Base-by-base conservation (phyloP, 2,888 invertebrate genomes). In the Parapristionchus giblindavisi region DNA sequence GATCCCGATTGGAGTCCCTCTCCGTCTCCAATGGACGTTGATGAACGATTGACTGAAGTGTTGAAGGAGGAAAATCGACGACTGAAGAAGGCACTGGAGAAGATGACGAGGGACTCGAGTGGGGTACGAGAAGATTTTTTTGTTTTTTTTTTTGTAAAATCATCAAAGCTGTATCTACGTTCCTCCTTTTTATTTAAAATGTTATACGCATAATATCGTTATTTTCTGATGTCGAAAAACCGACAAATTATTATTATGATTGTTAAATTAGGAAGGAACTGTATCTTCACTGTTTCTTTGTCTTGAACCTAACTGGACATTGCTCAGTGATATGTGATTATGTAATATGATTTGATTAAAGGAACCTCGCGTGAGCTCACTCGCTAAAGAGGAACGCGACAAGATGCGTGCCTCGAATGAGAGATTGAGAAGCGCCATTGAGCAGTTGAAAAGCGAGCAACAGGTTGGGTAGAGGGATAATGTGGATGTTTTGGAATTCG, bases 1-100 rank as follows among this genome's bases (percentile, higher is more conserved):
- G 63, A 63, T 27, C 63, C 63, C 27, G 63, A 40, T 2, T 63
- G 63, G 63, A 32, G 63, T 24, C 61, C 36, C 38, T 61, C 61
- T 11, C n/a, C 61, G 8, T 61, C 61, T 11, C 38, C 61, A 24
- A 38, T 38, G 36, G 61, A 61, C 38, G 61, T 61, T n/a, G 61
- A 61, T 36, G 61, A 38, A 38, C 34, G 61, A 38, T 40, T 63
- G 0, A 34, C 40, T 2, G 40, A 38, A 8, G 63, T 63, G 4
- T 40, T 63, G 24, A 63, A 27, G 24, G 63, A 63, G 27, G 63
- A 63, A 40, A 63, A 63, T 17, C n/a, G 27, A 27, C 32, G 63
- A 24, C 40, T 63, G 27, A 63, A 63, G 63, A 40, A 38, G n/a
- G 40, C 63, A 24, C 63, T 63, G 40, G 63, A 63, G 38, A 63